phyloP scores from a whole-genome alignment of 2,113 vertebrate species.

The Nothoprocta pentlandii region DNA sequence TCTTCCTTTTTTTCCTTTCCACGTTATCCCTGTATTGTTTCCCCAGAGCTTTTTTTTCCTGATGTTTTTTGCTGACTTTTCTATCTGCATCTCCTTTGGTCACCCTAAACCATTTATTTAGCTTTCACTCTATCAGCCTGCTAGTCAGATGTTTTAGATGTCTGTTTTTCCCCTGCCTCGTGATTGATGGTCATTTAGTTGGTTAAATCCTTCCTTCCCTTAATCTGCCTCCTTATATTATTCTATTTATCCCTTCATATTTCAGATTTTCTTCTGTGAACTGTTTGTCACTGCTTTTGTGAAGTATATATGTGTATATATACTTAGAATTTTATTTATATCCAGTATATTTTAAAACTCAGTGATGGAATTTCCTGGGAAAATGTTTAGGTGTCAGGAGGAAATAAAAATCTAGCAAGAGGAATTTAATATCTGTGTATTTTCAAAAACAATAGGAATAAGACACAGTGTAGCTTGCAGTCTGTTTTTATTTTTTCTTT shows the following conservation, averaged over 20 bases:
- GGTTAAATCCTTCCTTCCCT: neutral
- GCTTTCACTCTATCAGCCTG: neutral
- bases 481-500: constrained; percentile 27
- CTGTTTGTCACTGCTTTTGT: neutral
- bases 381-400: neutral
- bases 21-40: too few species aligned
- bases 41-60: neutral
- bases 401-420: neutral
- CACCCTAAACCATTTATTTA: neutral
- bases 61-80: neutral
- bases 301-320: too few species aligned
- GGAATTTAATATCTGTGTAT: neutral
- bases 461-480: neutral
- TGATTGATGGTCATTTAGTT: neutral
- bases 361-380: neutral
- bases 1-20: neutral
- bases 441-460: neutral
- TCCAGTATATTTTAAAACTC: neutral
- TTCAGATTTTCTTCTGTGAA: neutral
- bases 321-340: too few species aligned
- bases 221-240: neutral
- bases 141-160: neutral
- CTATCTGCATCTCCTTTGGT: accelerated
- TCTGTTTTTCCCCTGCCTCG: neutral
- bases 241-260: neutral